Conservation (phyloP, 2,888 invertebrate species). For the Gasteruption jaculator region DNA sequence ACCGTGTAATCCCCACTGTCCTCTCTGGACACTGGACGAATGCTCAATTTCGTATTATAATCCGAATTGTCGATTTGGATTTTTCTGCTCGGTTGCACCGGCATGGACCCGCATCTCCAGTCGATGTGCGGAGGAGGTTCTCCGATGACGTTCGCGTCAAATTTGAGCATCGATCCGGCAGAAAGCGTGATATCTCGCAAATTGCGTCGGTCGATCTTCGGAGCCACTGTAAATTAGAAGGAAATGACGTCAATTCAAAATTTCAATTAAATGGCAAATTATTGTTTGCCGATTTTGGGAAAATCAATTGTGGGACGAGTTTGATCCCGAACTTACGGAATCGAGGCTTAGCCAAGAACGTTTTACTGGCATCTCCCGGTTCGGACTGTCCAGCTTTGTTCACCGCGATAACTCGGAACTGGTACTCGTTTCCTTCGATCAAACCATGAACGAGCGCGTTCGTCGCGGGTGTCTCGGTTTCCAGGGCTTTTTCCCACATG, state of each 20-base stretch:
- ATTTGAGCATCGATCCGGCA: constrained; percentile 87
- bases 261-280: background rate
- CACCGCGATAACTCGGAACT: constrained; percentile 91
- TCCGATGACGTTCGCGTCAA: constrained; percentile 89
- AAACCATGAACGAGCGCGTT: constrained; percentile 82
- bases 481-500: constrained; percentile 88
- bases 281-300: constrained; percentile 1
- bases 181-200: constrained; percentile 86
- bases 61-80: constrained; percentile 79
- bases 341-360: constrained; percentile 80
- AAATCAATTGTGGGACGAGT: too few species aligned
- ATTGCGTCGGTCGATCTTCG: constrained; percentile 92
- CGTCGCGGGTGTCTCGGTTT: constrained; percentile 71
- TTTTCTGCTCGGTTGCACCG: constrained; percentile 66
- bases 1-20: constrained; percentile 87
- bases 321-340: constrained; percentile 70
- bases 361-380: constrained; percentile 83
- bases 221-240: constrained; percentile 65
- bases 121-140: constrained; percentile 92
- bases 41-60: constrained; percentile 81
- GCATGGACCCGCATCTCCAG: constrained; percentile 85
- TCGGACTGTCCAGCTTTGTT: constrained; percentile 94
- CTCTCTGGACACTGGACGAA: constrained; percentile 74
- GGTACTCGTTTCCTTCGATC: constrained; percentile 94
- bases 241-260: background rate